phyloP scores from a whole-genome alignment of 2,113 vertebrate genomes.

The Parus major region DNA sequence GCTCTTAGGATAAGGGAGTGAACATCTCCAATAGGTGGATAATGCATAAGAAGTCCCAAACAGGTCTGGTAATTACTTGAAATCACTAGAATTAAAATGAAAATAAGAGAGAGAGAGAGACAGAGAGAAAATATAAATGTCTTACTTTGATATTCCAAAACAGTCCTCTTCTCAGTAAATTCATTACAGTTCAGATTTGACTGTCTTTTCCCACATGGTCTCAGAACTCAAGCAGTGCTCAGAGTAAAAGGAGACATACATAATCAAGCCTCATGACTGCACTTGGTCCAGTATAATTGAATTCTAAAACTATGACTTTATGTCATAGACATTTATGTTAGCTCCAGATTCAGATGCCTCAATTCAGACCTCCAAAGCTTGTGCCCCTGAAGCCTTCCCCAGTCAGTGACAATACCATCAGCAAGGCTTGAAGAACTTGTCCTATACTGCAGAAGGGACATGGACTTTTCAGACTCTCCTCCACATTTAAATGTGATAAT shows the following conservation, averaged over 20 bases:
- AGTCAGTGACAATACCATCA: background rate
- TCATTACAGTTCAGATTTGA: background rate
- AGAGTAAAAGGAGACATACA: background rate
- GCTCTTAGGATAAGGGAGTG: slow-evolving; percentile 94
- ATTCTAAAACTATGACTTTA: background rate
- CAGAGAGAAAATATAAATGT: background rate
- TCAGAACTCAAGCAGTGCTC: background rate
- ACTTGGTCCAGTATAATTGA: background rate
- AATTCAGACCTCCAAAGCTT: background rate
- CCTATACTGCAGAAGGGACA: background rate
- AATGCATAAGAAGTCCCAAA: slow-evolving; percentile 97
- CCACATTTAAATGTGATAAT: background rate
- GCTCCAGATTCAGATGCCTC: background rate
- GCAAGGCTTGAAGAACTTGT: background rate
- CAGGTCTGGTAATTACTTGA: slow-evolving; percentile 99
- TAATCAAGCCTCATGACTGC: background rate
- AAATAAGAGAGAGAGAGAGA: background rate
- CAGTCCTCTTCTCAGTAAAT: background rate
- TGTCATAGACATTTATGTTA: background rate
- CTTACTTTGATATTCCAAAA: background rate
- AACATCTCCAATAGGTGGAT: slow-evolving; percentile 91
- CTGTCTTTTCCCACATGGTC: background rate
- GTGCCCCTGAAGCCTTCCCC: background rate
- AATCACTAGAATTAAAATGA: slow-evolving; percentile 82
- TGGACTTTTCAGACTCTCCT: background rate